Evolutionary conservation across 2,797 vertebrate genomes (phyloP), one percentile per base, ranked within the genome.

Genomic region (Emys orbicularis): DNA sequence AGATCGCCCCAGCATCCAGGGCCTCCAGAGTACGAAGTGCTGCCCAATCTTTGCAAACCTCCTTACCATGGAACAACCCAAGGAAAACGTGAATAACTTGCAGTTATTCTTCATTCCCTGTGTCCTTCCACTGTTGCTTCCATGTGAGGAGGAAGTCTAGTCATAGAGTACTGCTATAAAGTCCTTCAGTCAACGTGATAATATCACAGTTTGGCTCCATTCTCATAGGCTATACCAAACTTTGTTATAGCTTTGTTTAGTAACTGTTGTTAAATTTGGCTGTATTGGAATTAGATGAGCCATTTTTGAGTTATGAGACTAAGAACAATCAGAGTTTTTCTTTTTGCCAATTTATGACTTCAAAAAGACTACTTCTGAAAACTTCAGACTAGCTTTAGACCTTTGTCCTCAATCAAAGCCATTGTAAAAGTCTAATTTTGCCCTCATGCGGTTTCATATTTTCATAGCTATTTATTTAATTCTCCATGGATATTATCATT

Each of bases 301-400:
- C 56, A 25, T 47, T 85, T 92, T 90, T 81, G 82, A 94, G 54
- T 92, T 52, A 89, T 54, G 93, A 82, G 47, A 74, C 82, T 79
- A 34, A 65, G 41, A 92, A 92, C 94, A 92, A 31, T 92, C 83
- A 83, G 57, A 50, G 1, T 0, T 1, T 61, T 74, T 37, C 61
- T 37, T 94, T 90, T 83, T 80, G 1, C 18, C 79, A 53, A 47
- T 61, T 85, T 84, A 59, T 56, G 25, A 44, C 18, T 92, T 72
- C 8, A 50, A 47, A 94, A 97, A 80, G 81, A 72, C 47, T 89
- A 41, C 31, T 25, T 92, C 83, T 29, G 34, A 52, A 86, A 92
- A 85, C 12, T 10, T 41, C 37, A 72, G n/a, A 2, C 72, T 91
- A 87, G 4, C n/a, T 90, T 89, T 85, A 91, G 65, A 44, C 77